Conservation (phyloP, 2,113 vertebrate species). For the Saguinus midas region DNA sequence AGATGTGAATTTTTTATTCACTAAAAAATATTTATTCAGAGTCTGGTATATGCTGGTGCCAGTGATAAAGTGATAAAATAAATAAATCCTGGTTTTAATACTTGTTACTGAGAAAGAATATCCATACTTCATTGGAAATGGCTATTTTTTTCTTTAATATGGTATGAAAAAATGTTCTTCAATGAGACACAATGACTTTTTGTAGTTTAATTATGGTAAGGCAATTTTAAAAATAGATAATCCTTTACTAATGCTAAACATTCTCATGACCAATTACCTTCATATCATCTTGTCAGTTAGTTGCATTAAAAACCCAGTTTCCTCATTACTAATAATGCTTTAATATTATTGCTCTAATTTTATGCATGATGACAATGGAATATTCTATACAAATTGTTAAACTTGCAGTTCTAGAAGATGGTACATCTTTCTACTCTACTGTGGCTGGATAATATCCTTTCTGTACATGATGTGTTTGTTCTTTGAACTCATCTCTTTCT, state of each 20-base stretch:
- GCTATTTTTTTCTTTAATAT: constrained; percentile 39
- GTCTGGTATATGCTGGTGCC: neutral
- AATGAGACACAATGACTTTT: constrained; percentile 9
- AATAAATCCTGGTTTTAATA: neutral
- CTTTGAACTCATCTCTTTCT: neutral
- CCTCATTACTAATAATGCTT: constrained; percentile 50
- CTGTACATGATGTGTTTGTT: neutral
- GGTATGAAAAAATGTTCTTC: neutral
- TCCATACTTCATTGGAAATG: neutral
- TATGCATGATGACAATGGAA: constrained; percentile 38
- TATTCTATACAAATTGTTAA: constrained; percentile 24
- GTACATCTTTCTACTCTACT: constrained; percentile 5
- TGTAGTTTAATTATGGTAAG: constrained; percentile 44
- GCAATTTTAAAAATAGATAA: constrained; percentile 51
- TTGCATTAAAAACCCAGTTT: constrained; percentile 47
- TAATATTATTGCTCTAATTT: constrained; percentile 63
- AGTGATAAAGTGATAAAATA: neutral
- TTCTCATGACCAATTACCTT: constrained; percentile 62
- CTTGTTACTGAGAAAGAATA: neutral
- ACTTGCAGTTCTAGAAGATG: constrained; percentile 3
- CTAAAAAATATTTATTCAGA: constrained; percentile 4
- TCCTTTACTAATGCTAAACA: constrained; percentile 47
- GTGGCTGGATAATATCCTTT: neutral
- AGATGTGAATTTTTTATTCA: neutral
- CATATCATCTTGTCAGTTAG: constrained; percentile 36